Conservation (phyloP, 2,113 vertebrate species). For the Talpa occidentalis region DNA sequence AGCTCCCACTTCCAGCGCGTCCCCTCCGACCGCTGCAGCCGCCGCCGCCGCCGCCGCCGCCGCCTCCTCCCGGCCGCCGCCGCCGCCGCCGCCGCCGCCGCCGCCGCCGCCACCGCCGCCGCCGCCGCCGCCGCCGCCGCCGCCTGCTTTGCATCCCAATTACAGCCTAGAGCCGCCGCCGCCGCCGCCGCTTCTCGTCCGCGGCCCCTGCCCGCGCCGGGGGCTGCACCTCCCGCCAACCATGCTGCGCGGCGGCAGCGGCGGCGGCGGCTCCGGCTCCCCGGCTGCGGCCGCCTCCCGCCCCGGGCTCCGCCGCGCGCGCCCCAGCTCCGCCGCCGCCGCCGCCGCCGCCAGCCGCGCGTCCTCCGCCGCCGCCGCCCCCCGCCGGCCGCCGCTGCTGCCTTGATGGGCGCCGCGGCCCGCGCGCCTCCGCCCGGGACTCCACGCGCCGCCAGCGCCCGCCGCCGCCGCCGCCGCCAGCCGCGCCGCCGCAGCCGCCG, state of each 20-base stretch:
- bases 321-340: constrained; percentile 77
- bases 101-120: constrained; percentile 85
- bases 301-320: constrained; percentile 82
- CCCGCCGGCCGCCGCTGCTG: constrained; percentile 87
- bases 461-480: constrained; percentile 79
- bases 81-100: constrained; percentile 81
- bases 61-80: constrained; percentile 79
- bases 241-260: constrained; percentile 86
- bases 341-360: constrained; percentile 78
- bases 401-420: constrained; percentile 95
- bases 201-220: constrained; percentile 85
- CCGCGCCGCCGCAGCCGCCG: constrained; percentile 83
- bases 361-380: constrained; percentile 86
- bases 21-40: constrained; percentile 88
- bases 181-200: constrained; percentile 84
- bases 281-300: constrained; percentile 82
- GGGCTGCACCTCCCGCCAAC: constrained; percentile 83
- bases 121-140: constrained; percentile 76
- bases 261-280: constrained; percentile 84
- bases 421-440: constrained; percentile 93
- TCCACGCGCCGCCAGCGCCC: constrained; percentile 89
- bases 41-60: constrained; percentile 81
- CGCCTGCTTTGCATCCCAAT: constrained; percentile 84
- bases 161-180: constrained; percentile 84
- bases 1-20: constrained; percentile 92